Percentiles rank a stretch among this genome's conserved stretches.
phyloP scores from a whole-genome alignment of 2,797 vertebrate species.

The Propithecus deckenii region DNA sequence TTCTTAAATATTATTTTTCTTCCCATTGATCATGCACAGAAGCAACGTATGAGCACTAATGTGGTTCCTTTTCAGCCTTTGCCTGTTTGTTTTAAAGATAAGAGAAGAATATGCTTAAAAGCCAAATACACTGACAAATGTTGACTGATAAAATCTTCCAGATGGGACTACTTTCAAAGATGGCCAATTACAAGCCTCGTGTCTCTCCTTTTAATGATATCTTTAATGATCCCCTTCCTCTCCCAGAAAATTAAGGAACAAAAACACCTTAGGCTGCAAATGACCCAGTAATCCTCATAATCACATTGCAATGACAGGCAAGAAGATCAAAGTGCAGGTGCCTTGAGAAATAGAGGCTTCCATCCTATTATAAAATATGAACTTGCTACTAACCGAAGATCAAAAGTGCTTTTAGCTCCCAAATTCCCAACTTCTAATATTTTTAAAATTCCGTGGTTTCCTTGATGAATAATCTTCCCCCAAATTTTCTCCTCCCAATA shows the following conservation, averaged over 20 bases:
- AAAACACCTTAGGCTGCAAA: constrained; percentile 56
- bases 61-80: background rate
- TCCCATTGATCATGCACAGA: background rate
- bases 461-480: background rate
- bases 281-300: constrained; percentile 60
- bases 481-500: background rate
- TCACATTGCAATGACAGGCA: constrained; percentile 51
- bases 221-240: constrained; percentile 71
- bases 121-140: constrained; percentile 62
- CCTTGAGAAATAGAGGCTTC: constrained; percentile 11
- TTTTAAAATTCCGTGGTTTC: background rate
- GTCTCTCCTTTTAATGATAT: constrained; percentile 65
- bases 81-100: constrained; percentile 52
- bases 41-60: background rate
- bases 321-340: constrained; percentile 69
- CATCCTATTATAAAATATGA: background rate
- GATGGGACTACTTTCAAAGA: constrained; percentile 65
- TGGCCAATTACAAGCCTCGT: constrained; percentile 63
- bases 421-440: constrained; percentile 7
- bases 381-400: background rate
- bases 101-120: constrained; percentile 55
- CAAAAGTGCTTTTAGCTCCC: background rate
- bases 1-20: constrained; percentile 33
- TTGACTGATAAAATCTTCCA: constrained; percentile 72
- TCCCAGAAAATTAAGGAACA: constrained; percentile 68